phyloP scores from a whole-genome alignment of 2,888 invertebrate species.

The Euspilapteryx auroguttella region DNA sequence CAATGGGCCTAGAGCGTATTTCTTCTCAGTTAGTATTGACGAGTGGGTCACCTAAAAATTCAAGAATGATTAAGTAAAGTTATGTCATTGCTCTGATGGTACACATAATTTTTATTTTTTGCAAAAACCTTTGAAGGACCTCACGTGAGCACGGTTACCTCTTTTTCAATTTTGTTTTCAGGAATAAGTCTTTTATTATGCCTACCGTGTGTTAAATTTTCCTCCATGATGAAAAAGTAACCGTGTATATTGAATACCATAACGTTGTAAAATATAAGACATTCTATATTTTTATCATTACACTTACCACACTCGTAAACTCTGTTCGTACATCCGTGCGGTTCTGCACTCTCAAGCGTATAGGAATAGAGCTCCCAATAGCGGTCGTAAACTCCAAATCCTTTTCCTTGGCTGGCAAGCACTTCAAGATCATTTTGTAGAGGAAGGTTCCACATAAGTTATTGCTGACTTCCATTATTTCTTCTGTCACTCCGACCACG shows the following conservation, averaged over 20 bases:
- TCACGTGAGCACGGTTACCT: too few species aligned
- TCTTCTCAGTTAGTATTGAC: slow-evolving; percentile 25
- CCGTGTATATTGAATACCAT: too few species aligned
- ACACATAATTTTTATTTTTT: too few species aligned
- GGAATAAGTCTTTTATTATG: too few species aligned
- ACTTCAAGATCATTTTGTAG: slow-evolving; percentile 30
- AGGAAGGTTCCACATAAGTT: slow-evolving; percentile 25
- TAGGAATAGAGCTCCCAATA: slow-evolving; percentile 25
- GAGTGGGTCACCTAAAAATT: slow-evolving; percentile 30
- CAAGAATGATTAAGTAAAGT: too few species aligned
- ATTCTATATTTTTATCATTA: too few species aligned
- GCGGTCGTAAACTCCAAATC: slow-evolving; percentile 24
- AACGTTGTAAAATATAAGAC: too few species aligned
- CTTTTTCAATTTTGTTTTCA: too few species aligned
- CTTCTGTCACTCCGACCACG: slow-evolving; percentile 31
- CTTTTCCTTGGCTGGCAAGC: slow-evolving; percentile 40
- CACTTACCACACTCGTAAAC: slow-evolving; percentile 25
- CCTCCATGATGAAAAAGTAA: too few species aligned
- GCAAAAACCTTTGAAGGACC: too few species aligned
- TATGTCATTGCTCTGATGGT: too few species aligned
- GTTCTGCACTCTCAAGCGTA: slow-evolving; percentile 37
- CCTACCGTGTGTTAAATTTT: too few species aligned
- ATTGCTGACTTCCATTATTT: slow-evolving; percentile 29
- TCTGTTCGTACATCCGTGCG: slow-evolving; percentile 23
- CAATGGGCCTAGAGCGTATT: slow-evolving; percentile 21